These are phyloP conservation scores for Rhizoglyphus robini DNA, from an alignment of 1,140 invertebrate genomes.

Conservation along the genomic window DNA sequence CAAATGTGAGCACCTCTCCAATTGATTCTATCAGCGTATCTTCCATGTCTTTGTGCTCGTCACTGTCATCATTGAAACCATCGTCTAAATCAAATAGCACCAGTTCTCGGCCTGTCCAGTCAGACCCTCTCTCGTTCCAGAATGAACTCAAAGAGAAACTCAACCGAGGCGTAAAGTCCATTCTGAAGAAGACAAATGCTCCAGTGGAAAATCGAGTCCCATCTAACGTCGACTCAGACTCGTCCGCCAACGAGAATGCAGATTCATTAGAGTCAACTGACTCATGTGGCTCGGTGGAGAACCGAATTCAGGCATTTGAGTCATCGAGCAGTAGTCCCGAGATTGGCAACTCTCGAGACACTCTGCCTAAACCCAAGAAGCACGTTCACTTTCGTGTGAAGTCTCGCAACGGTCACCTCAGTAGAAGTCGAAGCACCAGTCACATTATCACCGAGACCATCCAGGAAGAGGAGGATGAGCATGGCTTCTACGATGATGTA, in stretches of 20 bases:
- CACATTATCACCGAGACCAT: conserved; percentile 14
- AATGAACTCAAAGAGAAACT: conserved; percentile 21
- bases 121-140: conserved; percentile 6
- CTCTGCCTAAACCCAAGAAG: not conserved
- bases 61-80: not conserved
- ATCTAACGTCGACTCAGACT: not conserved
- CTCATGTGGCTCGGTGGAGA: not conserved
- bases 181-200: conserved; percentile 25
- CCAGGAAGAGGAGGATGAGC: not conserved
- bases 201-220: not conserved
- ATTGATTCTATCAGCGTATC: not conserved
- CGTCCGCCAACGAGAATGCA: not conserved
- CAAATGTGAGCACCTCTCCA: not conserved
- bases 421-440: conserved; percentile 18
- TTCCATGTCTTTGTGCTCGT: not conserved
- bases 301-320: not conserved
- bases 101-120: not conserved
- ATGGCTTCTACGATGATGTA: conserved; percentile 4
- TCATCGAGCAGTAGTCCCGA: not conserved
- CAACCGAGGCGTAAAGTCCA: conserved; percentile 25
- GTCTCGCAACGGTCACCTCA: not conserved
- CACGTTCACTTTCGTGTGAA: not conserved
- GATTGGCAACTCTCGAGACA: not conserved
- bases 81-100: not conserved
- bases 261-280: not conserved